Conservation (phyloP, 2,797 vertebrate species). For the Paratrypauchen microcephalus region DNA sequence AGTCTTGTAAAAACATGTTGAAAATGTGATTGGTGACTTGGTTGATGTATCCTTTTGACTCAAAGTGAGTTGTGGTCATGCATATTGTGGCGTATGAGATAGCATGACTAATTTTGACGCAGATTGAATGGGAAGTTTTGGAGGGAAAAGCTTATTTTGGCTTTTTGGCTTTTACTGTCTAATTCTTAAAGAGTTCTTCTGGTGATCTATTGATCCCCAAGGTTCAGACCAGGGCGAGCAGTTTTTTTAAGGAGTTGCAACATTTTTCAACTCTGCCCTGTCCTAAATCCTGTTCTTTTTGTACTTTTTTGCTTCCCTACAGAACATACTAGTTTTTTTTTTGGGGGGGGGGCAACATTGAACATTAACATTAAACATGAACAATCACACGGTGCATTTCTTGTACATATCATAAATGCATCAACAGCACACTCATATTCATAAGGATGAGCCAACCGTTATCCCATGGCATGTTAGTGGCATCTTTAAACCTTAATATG, state of each 20-base stretch:
- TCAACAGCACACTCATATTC: conserved; percentile 1
- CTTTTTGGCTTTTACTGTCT: conserved; percentile 42
- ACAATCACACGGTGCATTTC: background rate
- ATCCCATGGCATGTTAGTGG: background rate
- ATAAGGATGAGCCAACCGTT: background rate
- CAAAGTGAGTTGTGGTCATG: background rate
- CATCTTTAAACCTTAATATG: conserved; percentile 2
- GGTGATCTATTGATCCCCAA: conserved; percentile 49
- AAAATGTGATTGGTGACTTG: background rate
- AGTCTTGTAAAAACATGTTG: background rate
- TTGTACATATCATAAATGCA: background rate
- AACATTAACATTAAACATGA: background rate
- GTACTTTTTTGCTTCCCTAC: conserved; percentile 2
- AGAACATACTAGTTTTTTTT: background rate
- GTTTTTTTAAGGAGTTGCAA: conserved; percentile 52
- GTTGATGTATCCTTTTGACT: conserved; percentile 1
- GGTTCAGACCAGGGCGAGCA: conserved; percentile 53
- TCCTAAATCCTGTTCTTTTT: background rate
- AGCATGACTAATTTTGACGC: conserved; percentile 21
- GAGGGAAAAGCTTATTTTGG: conserved; percentile 25
- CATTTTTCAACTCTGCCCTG: conserved; percentile 44
- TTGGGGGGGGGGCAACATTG: background rate
- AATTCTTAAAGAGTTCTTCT: conserved; percentile 54
- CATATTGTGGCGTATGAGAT: background rate
- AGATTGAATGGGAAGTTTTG: conserved; percentile 28